Base-by-base conservation (phyloP, 1,140 invertebrate genomes). In the Bombus breviceps region DNA sequence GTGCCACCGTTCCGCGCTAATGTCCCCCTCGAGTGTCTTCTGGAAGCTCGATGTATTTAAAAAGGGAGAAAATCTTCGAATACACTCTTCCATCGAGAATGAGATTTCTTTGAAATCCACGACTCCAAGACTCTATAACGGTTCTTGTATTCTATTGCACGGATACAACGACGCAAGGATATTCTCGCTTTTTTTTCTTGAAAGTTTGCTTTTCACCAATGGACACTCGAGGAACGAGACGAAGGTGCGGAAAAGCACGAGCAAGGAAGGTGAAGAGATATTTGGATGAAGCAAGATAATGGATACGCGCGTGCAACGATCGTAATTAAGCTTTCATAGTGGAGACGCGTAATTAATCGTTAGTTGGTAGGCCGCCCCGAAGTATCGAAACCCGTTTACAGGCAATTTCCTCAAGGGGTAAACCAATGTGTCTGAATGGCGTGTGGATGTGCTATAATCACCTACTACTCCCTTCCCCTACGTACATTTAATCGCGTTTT, bases 391-490 rank as follows among this genome's bases (percentile, higher is more conserved):
- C 87, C 81, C 80, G 87, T 90, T 89, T 83, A 85, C 88, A 90
- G 71, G 72, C 88, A 73, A 87, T 93, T 92, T 91, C 89, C 90
- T 92, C 78, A 82, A 91, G 92, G 91, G 85, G 72, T 92, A 86
- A 91, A 93, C 88, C 90, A 92, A 93, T 88, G 88, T 92, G 91
- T 91, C 82, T 94, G 93, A 94, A 95, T 93, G 94, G 82, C 83
- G 91, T 91, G 86, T 92, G 93, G 92, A 94, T 94, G 93, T 89
- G 91, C 92, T 93, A 71, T 78, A 68, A 78, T 78, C 68, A 77
- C 75, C 69, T 57, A 82, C 72, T 41, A 91, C 85, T 91, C 89
- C 91, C 92, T 92, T 91, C 89, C 74, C 83, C 64, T 86, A 89
- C 81, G 71, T 92, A 88, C 88, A 86, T 90, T 86, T 90, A 91